Conservation (phyloP, 2,113 vertebrate genomes). For the Zingel zingel region DNA sequence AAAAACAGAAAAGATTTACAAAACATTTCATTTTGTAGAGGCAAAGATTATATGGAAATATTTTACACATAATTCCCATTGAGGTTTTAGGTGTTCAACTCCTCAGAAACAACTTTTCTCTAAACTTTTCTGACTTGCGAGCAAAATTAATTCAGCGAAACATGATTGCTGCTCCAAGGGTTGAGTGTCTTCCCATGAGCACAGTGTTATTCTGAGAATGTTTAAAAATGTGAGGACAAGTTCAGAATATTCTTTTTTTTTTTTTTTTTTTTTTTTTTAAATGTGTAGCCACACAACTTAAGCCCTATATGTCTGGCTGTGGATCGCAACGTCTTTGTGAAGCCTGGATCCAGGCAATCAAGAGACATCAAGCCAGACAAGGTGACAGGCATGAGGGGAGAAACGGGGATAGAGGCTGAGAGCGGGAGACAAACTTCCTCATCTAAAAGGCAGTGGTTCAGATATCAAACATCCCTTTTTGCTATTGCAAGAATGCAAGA, state of each 20-base stretch:
- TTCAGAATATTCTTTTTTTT: conserved; percentile 46
- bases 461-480: conserved; percentile 62
- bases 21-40: not conserved
- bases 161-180: conserved; percentile 28
- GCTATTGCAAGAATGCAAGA: conserved; percentile 37
- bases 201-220: conserved; percentile 49
- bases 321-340: conserved; percentile 52
- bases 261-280: not conserved
- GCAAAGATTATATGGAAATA: not conserved
- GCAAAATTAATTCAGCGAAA: conserved; percentile 31
- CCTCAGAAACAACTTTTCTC: conserved; percentile 37
- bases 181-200: conserved; percentile 47
- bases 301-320: conserved; percentile 37
- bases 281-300: conserved; percentile 55
- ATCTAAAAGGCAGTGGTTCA: conserved; percentile 58
- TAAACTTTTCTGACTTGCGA: conserved; percentile 51
- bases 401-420: conserved; percentile 29
- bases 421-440: conserved; percentile 49
- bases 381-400: conserved; percentile 52
- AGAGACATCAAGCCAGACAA: conserved; percentile 65
- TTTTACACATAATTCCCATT: not conserved
- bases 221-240: conserved; percentile 49
- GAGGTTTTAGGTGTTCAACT: conserved; percentile 19
- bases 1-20: not conserved
- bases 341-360: conserved; percentile 59